Evolutionary conservation across 2,888 invertebrate genomes (phyloP).

Genomic region (Congeria kusceri): DNA sequence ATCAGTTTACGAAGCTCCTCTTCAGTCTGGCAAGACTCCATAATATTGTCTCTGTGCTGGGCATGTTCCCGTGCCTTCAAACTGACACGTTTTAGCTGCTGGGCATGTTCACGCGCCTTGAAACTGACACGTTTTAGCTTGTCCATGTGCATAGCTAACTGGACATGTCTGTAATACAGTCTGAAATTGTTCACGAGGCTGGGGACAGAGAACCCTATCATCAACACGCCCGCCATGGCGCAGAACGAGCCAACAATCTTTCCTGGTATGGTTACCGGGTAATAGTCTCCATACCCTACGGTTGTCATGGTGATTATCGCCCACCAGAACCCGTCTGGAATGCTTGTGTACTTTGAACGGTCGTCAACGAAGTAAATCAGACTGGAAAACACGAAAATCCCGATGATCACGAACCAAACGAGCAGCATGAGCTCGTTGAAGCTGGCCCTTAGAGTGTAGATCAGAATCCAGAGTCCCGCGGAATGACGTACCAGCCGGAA

Average conservation of each 20-base stretch:
- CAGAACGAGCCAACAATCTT: conserved; percentile 79
- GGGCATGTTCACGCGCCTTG: background rate
- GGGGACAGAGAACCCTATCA: conserved; percentile 81
- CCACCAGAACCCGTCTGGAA: conserved; percentile 83
- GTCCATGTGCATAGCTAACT: conserved; percentile 65
- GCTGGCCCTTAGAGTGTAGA: conserved; percentile 81
- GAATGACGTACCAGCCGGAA: conserved; percentile 79
- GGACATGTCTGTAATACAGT: conserved; percentile 78
- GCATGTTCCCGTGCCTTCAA: too few relatives aligned
- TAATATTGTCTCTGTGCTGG: too few relatives aligned
- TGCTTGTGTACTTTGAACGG: conserved; percentile 70
- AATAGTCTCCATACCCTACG: conserved; percentile 82
- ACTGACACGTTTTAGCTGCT: too few relatives aligned
- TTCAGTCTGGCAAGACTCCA: too few relatives aligned
- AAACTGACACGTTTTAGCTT: conserved; percentile 21
- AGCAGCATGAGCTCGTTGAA: conserved; percentile 80
- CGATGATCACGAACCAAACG: conserved; percentile 78
- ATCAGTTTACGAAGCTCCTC: too few relatives aligned
- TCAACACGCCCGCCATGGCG: conserved; percentile 77
- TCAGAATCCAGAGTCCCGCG: conserved; percentile 80
- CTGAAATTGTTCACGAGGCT: conserved; percentile 82
- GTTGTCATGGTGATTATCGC: conserved; percentile 83
- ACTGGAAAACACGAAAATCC: conserved; percentile 80
- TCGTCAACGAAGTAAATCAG: conserved; percentile 82
- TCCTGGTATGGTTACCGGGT: conserved; percentile 72